phyloP scores from a whole-genome alignment of 2,113 vertebrate species.

The Paraplagusia blochii region DNA sequence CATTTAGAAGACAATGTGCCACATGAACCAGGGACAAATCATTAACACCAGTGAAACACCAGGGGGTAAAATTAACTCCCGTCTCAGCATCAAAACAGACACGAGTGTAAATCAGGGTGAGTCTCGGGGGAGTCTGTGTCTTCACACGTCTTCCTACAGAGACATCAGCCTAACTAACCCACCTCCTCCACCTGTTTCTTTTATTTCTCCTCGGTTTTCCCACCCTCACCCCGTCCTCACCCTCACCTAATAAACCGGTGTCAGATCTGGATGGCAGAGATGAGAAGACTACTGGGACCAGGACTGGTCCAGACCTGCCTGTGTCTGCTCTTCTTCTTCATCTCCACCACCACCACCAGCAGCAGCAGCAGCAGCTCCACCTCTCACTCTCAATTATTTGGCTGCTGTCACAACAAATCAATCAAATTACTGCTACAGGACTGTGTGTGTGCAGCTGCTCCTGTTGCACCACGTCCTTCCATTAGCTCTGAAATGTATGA shows the following conservation, averaged over 20 bases:
- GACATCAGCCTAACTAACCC: slow-evolving; percentile 29
- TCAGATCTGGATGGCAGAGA: slow-evolving; percentile 88
- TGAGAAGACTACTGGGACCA: slow-evolving; percentile 88
- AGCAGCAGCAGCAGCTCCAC: too few relatives aligned
- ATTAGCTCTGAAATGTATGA: slow-evolving; percentile 94
- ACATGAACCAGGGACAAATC: slow-evolving; percentile 56
- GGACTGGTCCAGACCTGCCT: slow-evolving; percentile 84
- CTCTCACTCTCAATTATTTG: slow-evolving; percentile 99
- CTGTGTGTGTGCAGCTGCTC: slow-evolving; percentile 90
- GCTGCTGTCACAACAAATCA: slow-evolving; percentile 99
- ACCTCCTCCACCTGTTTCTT: too few relatives aligned
- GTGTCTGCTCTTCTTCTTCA: slow-evolving; percentile 85
- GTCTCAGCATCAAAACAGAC: slow-evolving; percentile 53
- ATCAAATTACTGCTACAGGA: slow-evolving; percentile 95
- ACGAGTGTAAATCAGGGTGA: slow-evolving; percentile 40
- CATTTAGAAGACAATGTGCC: slow-evolving; percentile 49
- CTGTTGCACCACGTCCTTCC: slow-evolving; percentile 82
- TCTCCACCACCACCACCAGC: slow-evolving; percentile 94
- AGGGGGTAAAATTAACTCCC: slow-evolving; percentile 44
- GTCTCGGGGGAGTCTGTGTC: slow-evolving; percentile 53
- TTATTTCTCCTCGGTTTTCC: slow-evolving; percentile 51
- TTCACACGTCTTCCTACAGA: slow-evolving; percentile 38
- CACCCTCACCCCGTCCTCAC: slow-evolving; percentile 54
- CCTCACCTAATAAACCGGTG: slow-evolving; percentile 79
- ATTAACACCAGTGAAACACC: slow-evolving; percentile 58